Percentiles rank a stretch among this genome's conserved stretches.
These are phyloP conservation scores for Pithys albifrons DNA, from an alignment of 2,113 vertebrate species.

Conservation along the genomic window DNA sequence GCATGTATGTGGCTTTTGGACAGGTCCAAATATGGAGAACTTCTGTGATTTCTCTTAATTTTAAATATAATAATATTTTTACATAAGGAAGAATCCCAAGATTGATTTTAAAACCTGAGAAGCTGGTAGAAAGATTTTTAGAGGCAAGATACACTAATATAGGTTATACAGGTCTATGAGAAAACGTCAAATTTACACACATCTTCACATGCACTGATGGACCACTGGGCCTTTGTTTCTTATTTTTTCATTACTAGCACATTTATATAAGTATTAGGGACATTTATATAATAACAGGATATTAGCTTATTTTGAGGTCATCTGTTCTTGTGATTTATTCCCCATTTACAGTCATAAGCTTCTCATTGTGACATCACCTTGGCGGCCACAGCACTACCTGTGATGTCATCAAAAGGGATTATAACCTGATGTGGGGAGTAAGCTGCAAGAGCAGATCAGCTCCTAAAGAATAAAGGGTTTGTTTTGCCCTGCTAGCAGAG, in stretches of 20 bases:
- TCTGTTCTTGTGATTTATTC: conserved; percentile 3
- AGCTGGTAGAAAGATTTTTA: background rate
- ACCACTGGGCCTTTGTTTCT: background rate
- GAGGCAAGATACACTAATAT: background rate
- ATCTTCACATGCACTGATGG: background rate
- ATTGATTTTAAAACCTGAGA: background rate
- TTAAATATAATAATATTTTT: background rate
- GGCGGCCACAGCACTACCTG: background rate
- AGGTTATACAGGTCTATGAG: background rate
- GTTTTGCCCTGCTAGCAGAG: background rate
- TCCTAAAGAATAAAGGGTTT: conserved; percentile 6
- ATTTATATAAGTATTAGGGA: conserved; percentile 4
- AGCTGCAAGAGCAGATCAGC: conserved; percentile 10
- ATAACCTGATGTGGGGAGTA: background rate
- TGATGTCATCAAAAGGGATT: conserved; percentile 57
- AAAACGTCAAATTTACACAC: background rate
- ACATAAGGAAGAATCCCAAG: background rate
- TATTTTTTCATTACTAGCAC: background rate
- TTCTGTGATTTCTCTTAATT: background rate
- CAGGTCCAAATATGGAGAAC: background rate
- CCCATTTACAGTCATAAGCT: conserved; percentile 28
- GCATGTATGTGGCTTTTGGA: background rate
- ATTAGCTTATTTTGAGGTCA: conserved; percentile 30
- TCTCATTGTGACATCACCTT: conserved; percentile 42
- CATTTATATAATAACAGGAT: conserved; percentile 30